Conservation (phyloP, 2,888 invertebrate genomes). For the Unio pictorum region DNA sequence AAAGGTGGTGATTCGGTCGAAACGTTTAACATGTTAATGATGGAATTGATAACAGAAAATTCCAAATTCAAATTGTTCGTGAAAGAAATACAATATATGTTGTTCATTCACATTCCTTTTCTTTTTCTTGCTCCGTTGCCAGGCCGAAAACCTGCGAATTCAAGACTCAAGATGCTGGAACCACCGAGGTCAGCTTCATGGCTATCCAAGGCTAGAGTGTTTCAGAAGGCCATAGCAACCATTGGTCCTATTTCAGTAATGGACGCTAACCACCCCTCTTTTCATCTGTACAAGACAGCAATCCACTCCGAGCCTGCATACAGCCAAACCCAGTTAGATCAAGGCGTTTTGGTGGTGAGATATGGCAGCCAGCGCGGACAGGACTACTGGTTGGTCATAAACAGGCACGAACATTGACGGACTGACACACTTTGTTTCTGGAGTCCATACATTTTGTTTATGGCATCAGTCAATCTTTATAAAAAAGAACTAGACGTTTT, state of each 20-base stretch:
- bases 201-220: slow-evolving; percentile 77
- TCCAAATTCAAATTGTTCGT: no score
- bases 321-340: slow-evolving; percentile 20
- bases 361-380: slow-evolving; percentile 29
- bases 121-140: not conserved
- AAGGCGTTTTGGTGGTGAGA: slow-evolving; percentile 35
- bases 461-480: not conserved
- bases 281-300: slow-evolving; percentile 71
- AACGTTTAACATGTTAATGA: no score
- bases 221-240: slow-evolving; percentile 85
- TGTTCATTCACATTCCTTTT: not conserved
- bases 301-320: slow-evolving; percentile 33
- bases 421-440: not conserved
- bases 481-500: not conserved
- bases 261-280: slow-evolving; percentile 82
- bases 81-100: no score
- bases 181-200: slow-evolving; percentile 40
- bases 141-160: slow-evolving; percentile 64
- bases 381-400: slow-evolving; percentile 51
- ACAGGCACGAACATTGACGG: slow-evolving; percentile 25
- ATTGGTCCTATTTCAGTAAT: slow-evolving; percentile 89
- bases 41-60: no score
- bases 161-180: slow-evolving; percentile 34
- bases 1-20: no score
- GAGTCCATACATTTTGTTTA: not conserved